A percentile compares a stretch with the other conserved stretches of the same genome.
Evolutionary conservation across 2,113 vertebrate genomes (phyloP).

Genomic region (Silurus glanis): DNA sequence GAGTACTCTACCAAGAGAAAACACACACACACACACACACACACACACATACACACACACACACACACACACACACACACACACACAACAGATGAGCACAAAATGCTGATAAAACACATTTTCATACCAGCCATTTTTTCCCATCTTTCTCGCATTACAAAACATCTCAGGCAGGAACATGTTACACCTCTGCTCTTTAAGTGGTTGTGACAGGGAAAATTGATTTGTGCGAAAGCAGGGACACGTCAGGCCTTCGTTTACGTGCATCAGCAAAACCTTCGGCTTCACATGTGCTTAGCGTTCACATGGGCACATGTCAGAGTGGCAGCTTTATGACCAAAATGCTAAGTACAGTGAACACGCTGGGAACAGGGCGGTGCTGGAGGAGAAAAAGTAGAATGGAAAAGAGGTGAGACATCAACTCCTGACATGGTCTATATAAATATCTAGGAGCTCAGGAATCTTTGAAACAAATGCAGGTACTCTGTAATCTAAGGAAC

Average conservation of each 20-base stretch:
- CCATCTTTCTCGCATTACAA: background rate
- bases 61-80: background rate
- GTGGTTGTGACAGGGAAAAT: constrained; percentile 13
- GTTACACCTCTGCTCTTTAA: background rate
- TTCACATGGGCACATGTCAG: background rate
- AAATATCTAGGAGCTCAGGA: background rate
- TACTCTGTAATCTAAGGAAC: background rate
- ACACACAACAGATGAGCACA: background rate
- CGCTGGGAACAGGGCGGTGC: background rate
- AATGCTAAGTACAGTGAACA: background rate
- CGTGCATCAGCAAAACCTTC: constrained; percentile 18
- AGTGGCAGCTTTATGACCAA: constrained; percentile 11
- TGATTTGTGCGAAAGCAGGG: constrained; percentile 30
- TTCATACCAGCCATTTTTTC: background rate
- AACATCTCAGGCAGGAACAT: constrained; percentile 3
- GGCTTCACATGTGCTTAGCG: background rate
- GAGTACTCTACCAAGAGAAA: background rate
- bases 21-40: background rate
- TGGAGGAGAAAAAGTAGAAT: background rate
- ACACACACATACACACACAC: background rate
- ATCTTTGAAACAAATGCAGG: background rate
- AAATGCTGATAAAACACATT: constrained; percentile 22
- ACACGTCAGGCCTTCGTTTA: constrained; percentile 29
- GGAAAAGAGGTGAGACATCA: background rate
- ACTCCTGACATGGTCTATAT: background rate